Percentiles rank a stretch among this genome's conserved stretches.
These are phyloP conservation scores for Seira ritae DNA, from an alignment of 2,888 invertebrate genomes.

Conservation along the genomic window DNA sequence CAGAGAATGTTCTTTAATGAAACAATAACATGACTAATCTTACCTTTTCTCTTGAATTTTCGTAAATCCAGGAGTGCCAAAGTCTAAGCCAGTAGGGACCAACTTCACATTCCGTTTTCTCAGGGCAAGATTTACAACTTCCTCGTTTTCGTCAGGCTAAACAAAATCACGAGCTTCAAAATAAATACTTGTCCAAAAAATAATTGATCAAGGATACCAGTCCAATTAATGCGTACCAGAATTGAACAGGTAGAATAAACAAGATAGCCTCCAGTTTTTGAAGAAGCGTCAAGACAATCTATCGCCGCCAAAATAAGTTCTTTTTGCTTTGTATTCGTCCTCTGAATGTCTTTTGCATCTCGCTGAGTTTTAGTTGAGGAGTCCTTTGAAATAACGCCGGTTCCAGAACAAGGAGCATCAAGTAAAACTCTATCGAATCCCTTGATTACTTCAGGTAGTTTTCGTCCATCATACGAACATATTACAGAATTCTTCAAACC, in stretches of 20 bases:
- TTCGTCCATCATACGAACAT: constrained; percentile 91
- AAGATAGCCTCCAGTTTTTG: constrained; percentile 93
- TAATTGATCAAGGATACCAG: no score
- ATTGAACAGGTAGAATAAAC: constrained; percentile 99
- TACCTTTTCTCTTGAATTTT: constrained; percentile 84
- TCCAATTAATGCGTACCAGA: constrained; percentile 78
- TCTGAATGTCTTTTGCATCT: constrained; percentile 91
- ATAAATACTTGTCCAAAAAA: neutral
- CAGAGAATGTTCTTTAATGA: no score
- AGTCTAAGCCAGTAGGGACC: constrained; percentile 94
- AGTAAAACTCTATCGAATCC: constrained; percentile 96
- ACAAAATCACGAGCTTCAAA: constrained; percentile 69
- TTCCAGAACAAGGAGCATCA: constrained; percentile 99
- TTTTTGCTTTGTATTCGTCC: constrained; percentile 94
- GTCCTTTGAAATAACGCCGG: constrained; percentile 98
- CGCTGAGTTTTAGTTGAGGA: constrained; percentile 96
- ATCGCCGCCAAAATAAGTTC: constrained; percentile 96
- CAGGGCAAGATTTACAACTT: constrained; percentile 96
- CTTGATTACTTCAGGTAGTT: constrained; percentile 86
- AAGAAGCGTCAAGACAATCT: constrained; percentile 95
- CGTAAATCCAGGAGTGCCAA: constrained; percentile 96
- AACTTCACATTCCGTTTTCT: constrained; percentile 93
- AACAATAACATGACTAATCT: constrained; percentile 25
- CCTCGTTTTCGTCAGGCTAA: constrained; percentile 98
- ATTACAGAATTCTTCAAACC: constrained; percentile 96